Conservation (phyloP, 2,797 vertebrate species). For the Sebastes nivosus region DNA sequence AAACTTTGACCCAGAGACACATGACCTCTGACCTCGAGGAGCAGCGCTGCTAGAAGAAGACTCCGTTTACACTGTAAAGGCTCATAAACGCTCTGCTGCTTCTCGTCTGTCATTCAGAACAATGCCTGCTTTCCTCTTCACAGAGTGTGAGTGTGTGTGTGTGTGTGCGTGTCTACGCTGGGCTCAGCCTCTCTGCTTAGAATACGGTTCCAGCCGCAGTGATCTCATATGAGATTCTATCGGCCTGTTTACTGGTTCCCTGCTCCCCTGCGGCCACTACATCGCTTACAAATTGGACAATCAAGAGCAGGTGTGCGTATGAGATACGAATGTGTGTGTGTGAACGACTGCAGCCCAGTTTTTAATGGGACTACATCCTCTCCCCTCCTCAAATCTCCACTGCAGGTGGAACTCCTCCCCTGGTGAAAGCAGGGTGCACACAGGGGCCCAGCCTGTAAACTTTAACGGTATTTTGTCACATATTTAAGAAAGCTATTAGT, state of each 20-base stretch:
- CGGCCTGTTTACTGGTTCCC: constrained; percentile 57
- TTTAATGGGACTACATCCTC: constrained; percentile 6
- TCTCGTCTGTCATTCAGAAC: constrained; percentile 16
- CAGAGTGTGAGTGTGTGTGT: not conserved
- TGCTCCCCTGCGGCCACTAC: constrained; percentile 45
- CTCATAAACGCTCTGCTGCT: constrained; percentile 17
- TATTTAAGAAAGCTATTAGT: constrained; percentile 68
- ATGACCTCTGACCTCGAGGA: constrained; percentile 43
- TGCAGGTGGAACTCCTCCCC: constrained; percentile 49
- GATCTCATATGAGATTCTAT: constrained; percentile 64
- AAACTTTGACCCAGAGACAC: constrained; percentile 43
- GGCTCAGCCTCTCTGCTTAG: not conserved
- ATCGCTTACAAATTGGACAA: constrained; percentile 66
- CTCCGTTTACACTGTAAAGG: constrained; percentile 50
- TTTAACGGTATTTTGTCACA: constrained; percentile 62
- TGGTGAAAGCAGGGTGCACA: constrained; percentile 12
- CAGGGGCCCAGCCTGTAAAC: constrained; percentile 48
- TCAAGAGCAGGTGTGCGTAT: constrained; percentile 63
- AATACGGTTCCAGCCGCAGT: constrained; percentile 19
- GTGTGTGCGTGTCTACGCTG: not conserved
- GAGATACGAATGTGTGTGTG: constrained; percentile 16
- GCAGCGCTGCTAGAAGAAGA: constrained; percentile 27
- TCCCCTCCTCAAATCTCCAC: not conserved
- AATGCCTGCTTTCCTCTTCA: constrained; percentile 33
- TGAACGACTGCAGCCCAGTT: not conserved